Base-by-base conservation (phyloP, 2,797 vertebrate genomes). In the Apogon hyalosoma region DNA sequence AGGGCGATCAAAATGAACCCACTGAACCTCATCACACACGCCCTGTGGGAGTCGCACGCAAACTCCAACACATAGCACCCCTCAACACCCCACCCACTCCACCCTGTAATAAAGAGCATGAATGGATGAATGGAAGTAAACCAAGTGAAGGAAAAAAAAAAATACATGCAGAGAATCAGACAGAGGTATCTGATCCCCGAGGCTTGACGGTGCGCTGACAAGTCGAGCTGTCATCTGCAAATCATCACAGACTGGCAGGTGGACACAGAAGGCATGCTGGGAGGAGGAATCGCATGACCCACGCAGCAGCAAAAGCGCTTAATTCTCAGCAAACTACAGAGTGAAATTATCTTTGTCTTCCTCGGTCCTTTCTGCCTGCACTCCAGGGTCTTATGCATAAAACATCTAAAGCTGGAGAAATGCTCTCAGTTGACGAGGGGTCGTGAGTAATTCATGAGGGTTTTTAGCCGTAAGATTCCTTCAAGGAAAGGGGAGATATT, bases 371-470 rank as follows among this genome's bases (percentile, higher is more conserved):
- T 2, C 38, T 4, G 71, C 42, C 54, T 51, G 53, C 48, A 46
- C 76, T 75, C 58, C 41, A 15, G 60, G 71, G 63, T 61, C 54
- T 68, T 10, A 85, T 88, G 65, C 79, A 88, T 85, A 75, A 88
- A 84, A 90, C 79, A 87, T 85, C 64, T 82, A 7, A 80, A 68
- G 73, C 24, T 57, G 14, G 46, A 70, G 64, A 72, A 64, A 45
- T 1, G 15, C 41, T 79, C 45, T 24, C 52, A 46, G 48, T 50
- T 21, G 50, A 72, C 10, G 9, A 54, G 52, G 11, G 48, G 31
- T 51, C 0, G 4, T 80, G 63, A 83, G 67, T 83, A 81, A 86
- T 89, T 84, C 45, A 87, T 74, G 71, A 81, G 57, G 4, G 45
- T 24, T 71, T 75, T 61, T 33, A 63, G 57, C 39, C 0, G 1